Conservation (phyloP, 2,113 vertebrate genomes). For the Gobiocypris rarus region DNA sequence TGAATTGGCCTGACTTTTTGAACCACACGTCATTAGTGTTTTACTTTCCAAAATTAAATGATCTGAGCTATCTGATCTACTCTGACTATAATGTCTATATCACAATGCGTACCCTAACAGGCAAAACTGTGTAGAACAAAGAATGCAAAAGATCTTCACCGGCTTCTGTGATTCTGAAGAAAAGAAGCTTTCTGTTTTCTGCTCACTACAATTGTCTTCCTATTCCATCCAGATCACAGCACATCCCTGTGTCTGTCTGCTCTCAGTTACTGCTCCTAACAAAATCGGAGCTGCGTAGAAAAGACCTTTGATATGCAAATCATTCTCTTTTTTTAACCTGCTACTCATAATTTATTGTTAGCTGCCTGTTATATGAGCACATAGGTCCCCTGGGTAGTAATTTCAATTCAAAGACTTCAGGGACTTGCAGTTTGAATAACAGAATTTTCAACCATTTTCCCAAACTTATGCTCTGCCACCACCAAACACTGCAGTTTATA, state of each 20-base stretch:
- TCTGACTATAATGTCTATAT: not conserved
- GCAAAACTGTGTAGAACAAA: conserved; percentile 12
- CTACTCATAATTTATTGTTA: conserved; percentile 44
- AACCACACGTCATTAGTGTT: not conserved
- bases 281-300: conserved; percentile 25
- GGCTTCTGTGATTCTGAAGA: conserved; percentile 28
- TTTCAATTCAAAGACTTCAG: conserved; percentile 41
- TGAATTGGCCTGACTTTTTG: not conserved
- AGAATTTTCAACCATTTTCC: conserved; percentile 24
- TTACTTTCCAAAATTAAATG: not conserved
- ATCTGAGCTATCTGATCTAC: not conserved
- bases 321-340: conserved; percentile 28
- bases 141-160: conserved; percentile 5
- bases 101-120: conserved; percentile 2
- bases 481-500: not conserved
- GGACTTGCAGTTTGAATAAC: conserved; percentile 31
- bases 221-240: conserved; percentile 17
- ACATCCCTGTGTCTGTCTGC: conserved; percentile 22
- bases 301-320: conserved; percentile 48
- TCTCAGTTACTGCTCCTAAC: conserved; percentile 4
- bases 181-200: not conserved
- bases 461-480: not conserved
- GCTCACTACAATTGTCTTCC: conserved; percentile 18
- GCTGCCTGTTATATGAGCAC: conserved; percentile 36
- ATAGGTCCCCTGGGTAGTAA: conserved; percentile 22